Conservation (phyloP, 2,797 vertebrate genomes). For the Cichlasoma orientale region DNA sequence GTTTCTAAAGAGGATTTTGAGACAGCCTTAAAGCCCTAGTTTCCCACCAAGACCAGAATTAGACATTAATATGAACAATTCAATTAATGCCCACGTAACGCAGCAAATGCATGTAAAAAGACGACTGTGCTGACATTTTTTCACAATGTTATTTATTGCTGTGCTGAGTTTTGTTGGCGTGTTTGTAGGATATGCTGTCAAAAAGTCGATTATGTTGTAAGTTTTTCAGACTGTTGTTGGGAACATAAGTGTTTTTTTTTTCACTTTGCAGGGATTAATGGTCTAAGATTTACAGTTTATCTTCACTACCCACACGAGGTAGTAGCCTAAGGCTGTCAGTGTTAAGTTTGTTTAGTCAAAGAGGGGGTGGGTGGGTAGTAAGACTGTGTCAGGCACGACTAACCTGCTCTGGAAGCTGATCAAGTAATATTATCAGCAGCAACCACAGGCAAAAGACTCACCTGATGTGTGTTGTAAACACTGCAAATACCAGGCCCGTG, state of each 20-base stretch:
- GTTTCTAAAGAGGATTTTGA: conserved; percentile 37
- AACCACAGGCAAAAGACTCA: conserved; percentile 22
- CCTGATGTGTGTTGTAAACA: conserved; percentile 10
- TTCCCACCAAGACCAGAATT: conserved; percentile 48
- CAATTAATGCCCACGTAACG: background rate
- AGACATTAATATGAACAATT: background rate
- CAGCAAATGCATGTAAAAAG: background rate
- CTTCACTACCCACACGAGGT: background rate
- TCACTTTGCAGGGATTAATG: background rate
- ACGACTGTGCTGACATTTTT: background rate
- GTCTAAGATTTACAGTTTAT: conserved; percentile 9
- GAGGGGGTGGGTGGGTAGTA: conserved; percentile 2
- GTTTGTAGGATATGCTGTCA: background rate
- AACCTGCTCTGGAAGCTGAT: conserved; percentile 41
- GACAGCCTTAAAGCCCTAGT: conserved; percentile 42
- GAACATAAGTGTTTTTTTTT: background rate
- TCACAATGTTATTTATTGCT: background rate
- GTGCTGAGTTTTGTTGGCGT: background rate
- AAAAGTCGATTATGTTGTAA: background rate
- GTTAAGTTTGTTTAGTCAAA: conserved; percentile 18
- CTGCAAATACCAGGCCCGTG: conserved; percentile 11
- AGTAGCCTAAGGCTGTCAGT: background rate
- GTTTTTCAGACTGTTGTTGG: background rate
- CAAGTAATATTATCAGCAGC: conserved; percentile 18
- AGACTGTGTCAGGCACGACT: conserved; percentile 32